Base-by-base conservation (phyloP, 2,888 invertebrate species). In the Torymus texanus region DNA sequence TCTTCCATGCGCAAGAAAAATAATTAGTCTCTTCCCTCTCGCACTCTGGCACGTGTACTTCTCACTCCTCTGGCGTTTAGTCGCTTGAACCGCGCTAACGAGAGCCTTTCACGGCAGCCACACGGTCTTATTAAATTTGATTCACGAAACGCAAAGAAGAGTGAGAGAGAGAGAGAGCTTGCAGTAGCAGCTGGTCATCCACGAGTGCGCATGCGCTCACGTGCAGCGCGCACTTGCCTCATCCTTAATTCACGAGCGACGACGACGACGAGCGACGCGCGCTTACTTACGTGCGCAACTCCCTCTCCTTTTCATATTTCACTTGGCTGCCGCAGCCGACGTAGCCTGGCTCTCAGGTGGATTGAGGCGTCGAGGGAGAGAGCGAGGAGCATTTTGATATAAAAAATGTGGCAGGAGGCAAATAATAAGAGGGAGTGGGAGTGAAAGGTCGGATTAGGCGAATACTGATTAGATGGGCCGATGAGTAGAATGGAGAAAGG, bases 51-150 rank as follows among this genome's bases (percentile, higher is more conserved):
- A 41, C 41, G 41, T 41, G 41, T 41, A 41, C 41, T 41, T 41
- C 41, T 41, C 41, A 41, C 41, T 41, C 24, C 5, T 62, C 62
- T 62, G n/a, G 21, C n/a, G 29, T 29, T 24, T 29, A 29, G 29
- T 10, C 24, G 58, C 11, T 29, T 70, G 56, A 58, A 53, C 56
- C 58, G 29, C 3, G 82, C 82, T 82, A 82, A 85, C 84, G 85
- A 84, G 86, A 84, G 85, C 50, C 59, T 72, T 72, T 72, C 72
- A 72, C 12, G 16, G 67, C 67, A 51, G 67, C 67, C 13, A 53
- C n/a, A 18, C 62, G 72, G 14, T 62, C 62, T 53, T 72, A 72
- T 72, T 51, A 72, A 72, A 72, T 62, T 72, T 72, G 24, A 53
- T 51, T 61, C 72, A 51, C 3, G 21, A 14, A 41, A 29, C 14